Percentiles rank a stretch among this genome's conserved stretches.
Conservation (phyloP, 2,113 vertebrate genomes). For the Poicephalus meyeri region DNA sequence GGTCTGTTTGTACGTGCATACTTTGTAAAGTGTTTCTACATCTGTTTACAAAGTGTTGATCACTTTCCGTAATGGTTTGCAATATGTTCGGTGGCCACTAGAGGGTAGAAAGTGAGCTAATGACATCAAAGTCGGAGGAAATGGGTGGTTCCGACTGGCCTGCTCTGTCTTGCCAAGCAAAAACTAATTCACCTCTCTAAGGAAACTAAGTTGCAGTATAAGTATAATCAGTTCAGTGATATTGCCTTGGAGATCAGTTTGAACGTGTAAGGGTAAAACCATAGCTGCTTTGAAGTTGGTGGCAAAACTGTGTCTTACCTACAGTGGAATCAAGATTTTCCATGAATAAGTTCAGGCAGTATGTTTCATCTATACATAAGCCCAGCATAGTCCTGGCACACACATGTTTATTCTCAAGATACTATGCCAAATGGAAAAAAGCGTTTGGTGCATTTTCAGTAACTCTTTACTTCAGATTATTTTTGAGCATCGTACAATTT, state of each 20-base stretch:
- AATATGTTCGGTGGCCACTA: neutral
- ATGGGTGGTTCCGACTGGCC: neutral
- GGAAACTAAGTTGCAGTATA: neutral
- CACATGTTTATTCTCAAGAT: neutral
- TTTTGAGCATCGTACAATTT: fast-evolving
- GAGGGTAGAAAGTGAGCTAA: neutral
- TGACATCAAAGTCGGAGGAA: neutral
- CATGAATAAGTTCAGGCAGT: neutral
- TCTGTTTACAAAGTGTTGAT: neutral
- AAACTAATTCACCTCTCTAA: neutral
- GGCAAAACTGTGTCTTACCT: neutral
- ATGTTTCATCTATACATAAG: neutral
- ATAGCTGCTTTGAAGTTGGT: neutral
- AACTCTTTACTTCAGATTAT: neutral
- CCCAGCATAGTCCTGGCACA: neutral
- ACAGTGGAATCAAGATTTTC: neutral
- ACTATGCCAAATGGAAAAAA: neutral
- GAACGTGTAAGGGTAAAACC: neutral
- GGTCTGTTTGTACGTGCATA: neutral
- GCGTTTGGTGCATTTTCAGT: neutral
- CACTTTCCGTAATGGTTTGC: neutral
- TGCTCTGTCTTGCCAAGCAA: neutral
- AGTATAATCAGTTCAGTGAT: neutral
- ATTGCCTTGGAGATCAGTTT: neutral
- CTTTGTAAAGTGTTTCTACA: neutral